Evolutionary conservation across 2,888 invertebrate species (phyloP).

Genomic region (Horisme vitalbata): DNA sequence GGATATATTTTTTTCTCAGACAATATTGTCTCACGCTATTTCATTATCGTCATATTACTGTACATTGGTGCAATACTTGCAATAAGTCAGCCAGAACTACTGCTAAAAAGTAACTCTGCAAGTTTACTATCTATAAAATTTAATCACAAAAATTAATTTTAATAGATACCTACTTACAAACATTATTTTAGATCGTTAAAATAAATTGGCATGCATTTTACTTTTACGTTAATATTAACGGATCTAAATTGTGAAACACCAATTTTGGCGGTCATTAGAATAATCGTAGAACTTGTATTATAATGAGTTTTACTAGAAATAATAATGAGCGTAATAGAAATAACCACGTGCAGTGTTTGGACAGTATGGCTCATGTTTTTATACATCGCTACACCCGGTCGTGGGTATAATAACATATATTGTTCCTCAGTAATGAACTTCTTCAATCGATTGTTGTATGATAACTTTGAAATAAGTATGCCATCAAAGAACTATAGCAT

Average conservation of each 20-base stretch:
- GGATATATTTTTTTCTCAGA: slow-evolving; percentile 16
- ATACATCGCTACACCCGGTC: slow-evolving; percentile 32
- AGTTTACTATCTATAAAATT: too few species aligned
- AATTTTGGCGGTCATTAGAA: slow-evolving; percentile 10
- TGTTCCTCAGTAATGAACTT: slow-evolving; percentile 49
- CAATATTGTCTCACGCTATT: slow-evolving; percentile 4
- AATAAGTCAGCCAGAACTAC: too few species aligned
- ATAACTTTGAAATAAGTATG: background rate
- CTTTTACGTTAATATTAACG: background rate
- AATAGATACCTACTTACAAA: too few species aligned
- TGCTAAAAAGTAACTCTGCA: too few species aligned
- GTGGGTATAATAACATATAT: slow-evolving; percentile 54
- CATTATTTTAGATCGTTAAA: background rate
- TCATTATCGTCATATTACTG: background rate
- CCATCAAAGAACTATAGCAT: background rate
- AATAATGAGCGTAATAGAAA: background rate
- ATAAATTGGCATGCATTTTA: background rate
- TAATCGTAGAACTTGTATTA: slow-evolving; percentile 14
- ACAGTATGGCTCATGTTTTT: slow-evolving; percentile 41
- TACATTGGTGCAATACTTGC: background rate
- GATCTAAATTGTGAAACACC: background rate
- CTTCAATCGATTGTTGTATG: slow-evolving; percentile 16
- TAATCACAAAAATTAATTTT: too few species aligned
- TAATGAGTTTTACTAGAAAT: slow-evolving; percentile 26
- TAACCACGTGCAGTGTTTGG: slow-evolving; percentile 34